A percentile compares a stretch with the other conserved stretches of the same genome.
Evolutionary conservation across 1,140 invertebrate species (phyloP).

Genomic region (Holotrichia oblita): DNA sequence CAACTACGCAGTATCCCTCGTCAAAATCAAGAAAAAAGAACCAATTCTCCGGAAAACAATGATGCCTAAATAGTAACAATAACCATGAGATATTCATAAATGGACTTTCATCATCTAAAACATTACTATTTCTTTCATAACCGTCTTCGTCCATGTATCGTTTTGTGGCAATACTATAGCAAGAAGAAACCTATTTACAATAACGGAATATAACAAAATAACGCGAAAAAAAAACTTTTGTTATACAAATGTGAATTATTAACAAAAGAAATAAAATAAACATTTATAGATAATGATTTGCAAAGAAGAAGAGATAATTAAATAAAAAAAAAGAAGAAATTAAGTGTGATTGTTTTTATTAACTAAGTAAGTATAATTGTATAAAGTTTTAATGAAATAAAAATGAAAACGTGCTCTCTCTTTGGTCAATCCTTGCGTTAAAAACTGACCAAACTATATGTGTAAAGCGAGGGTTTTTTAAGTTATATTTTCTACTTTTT

Average conservation of each 20-base stretch:
- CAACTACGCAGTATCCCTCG: constrained; percentile 6
- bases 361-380: constrained; percentile 44
- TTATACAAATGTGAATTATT: constrained; percentile 32
- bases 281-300: constrained; percentile 15
- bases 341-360: constrained; percentile 39
- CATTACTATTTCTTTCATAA: constrained; percentile 26
- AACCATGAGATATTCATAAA: neutral
- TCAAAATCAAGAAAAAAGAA: constrained; percentile 10
- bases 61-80: constrained; percentile 45
- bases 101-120: constrained; percentile 44
- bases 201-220: constrained; percentile 1
- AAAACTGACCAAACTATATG: neutral
- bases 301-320: constrained; percentile 12
- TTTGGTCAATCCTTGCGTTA: constrained; percentile 19
- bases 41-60: constrained; percentile 1
- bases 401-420: constrained; percentile 46
- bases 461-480: constrained; percentile 37
- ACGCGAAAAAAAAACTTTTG: constrained; percentile 6
- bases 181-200: constrained; percentile 41
- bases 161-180: constrained; percentile 40
- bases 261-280: neutral
- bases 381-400: constrained; percentile 45
- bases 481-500: constrained; percentile 36
- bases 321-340: constrained; percentile 32
- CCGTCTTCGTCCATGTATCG: constrained; percentile 23